Conservation (phyloP, 2,888 invertebrate species). For the Calameuta pallipes region DNA sequence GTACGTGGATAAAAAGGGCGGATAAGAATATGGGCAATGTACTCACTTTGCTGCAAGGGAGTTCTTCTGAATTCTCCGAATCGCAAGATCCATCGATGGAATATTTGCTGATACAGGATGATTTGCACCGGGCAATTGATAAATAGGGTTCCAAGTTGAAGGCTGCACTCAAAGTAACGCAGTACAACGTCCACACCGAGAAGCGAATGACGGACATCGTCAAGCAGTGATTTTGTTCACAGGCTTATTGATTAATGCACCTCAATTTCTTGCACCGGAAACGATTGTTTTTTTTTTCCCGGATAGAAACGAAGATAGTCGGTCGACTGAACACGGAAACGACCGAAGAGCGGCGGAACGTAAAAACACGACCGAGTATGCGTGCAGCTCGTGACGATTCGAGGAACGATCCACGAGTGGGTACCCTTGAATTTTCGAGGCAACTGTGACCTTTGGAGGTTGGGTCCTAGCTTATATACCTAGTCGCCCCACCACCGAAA, state of each 20-base stretch:
- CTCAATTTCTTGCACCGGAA: background rate
- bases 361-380: background rate
- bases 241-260: background rate
- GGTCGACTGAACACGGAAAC: constrained; percentile 7
- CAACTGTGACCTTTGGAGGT: constrained; percentile 60
- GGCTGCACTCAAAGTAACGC: constrained; percentile 40
- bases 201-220: constrained; percentile 27
- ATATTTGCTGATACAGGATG: constrained; percentile 55
- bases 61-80: constrained; percentile 52
- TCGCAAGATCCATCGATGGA: constrained; percentile 55
- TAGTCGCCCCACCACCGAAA: constrained; percentile 44
- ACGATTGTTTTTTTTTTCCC: background rate
- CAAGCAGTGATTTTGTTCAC: background rate
- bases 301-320: constrained; percentile 1
- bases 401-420: background rate
- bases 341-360: background rate
- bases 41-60: constrained; percentile 55
- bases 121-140: constrained; percentile 60
- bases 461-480: constrained; percentile 58
- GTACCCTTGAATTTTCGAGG: constrained; percentile 45
- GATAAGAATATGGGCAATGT: background rate
- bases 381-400: background rate
- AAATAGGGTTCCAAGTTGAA: constrained; percentile 60
- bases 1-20: background rate
- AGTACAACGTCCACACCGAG: constrained; percentile 39